phyloP scores from a whole-genome alignment of 2,113 vertebrate genomes.

The Corythoichthys haematopterus region DNA sequence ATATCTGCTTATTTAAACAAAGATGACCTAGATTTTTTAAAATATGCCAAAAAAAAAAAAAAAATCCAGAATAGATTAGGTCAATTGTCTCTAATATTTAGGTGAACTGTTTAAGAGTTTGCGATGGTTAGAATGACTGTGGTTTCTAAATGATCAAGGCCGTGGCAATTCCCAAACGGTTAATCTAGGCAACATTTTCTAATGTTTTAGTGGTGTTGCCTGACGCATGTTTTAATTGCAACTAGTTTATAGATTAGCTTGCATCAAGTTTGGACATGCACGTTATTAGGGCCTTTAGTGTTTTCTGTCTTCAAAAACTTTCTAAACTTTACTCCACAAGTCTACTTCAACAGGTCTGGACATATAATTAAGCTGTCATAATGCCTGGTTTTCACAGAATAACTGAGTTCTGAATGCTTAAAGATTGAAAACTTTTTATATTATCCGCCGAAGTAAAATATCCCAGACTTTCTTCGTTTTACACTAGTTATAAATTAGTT shows the following conservation, averaged over 20 bases:
- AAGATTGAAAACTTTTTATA: too few relatives aligned
- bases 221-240: too few relatives aligned
- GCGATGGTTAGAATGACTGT: not conserved
- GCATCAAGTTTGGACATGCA: too few relatives aligned
- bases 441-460: too few relatives aligned
- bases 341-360: not conserved
- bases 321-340: not conserved
- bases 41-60: conserved; percentile 19
- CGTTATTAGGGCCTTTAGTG: too few relatives aligned
- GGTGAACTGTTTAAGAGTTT: not conserved
- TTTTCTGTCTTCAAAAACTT: not conserved
- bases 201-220: too few relatives aligned
- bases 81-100: not conserved
- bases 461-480: too few relatives aligned
- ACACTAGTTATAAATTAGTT: too few relatives aligned
- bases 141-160: not conserved
- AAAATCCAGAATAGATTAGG: conserved; percentile 13
- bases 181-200: not conserved
- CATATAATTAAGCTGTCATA: too few relatives aligned
- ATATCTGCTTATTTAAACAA: not conserved
- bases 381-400: not conserved
- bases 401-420: not conserved
- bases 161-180: not conserved
- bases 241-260: too few relatives aligned
- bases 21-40: not conserved